These are phyloP conservation scores for Hylaeus volcanicus DNA, from an alignment of 1,140 invertebrate genomes.

Conservation along the genomic window DNA sequence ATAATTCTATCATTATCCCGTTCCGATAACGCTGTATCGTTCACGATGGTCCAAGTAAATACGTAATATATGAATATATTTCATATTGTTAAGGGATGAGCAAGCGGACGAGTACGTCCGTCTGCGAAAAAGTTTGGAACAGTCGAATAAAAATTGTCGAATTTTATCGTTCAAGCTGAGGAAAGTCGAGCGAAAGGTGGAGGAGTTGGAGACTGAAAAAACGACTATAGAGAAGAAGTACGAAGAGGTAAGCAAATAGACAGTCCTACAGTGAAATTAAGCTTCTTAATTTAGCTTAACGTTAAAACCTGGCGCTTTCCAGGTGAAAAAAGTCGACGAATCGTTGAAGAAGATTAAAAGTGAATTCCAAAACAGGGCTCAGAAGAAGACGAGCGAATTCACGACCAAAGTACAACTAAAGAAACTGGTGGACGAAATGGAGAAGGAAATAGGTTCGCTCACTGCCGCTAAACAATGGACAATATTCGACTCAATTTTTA, in stretches of 20 bases:
- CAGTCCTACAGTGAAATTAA: too few relatives aligned
- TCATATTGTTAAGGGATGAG: slow-evolving; percentile 88
- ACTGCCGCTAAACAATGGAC: neutral
- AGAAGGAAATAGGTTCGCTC: slow-evolving; percentile 87
- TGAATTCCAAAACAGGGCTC: slow-evolving; percentile 83
- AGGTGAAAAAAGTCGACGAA: slow-evolving; percentile 84
- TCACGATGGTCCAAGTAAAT: neutral
- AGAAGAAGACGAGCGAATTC: slow-evolving; percentile 86
- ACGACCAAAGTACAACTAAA: slow-evolving; percentile 87
- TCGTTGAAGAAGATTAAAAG: slow-evolving; percentile 83
- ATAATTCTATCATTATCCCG: neutral
- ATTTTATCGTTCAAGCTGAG: slow-evolving; percentile 98
- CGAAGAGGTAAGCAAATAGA: slow-evolving; percentile 81
- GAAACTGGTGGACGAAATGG: slow-evolving; percentile 89
- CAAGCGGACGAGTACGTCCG: slow-evolving; percentile 98
- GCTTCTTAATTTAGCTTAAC: neutral
- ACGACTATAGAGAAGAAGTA: slow-evolving; percentile 86
- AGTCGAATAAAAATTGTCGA: slow-evolving; percentile 98
- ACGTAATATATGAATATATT: slow-evolving; percentile 32
- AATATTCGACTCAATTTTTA: slow-evolving; percentile 4
- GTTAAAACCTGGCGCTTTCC: slow-evolving; percentile 55
- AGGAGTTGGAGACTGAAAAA: slow-evolving; percentile 94
- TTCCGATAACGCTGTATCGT: neutral
- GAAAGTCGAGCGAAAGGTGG: slow-evolving; percentile 95
- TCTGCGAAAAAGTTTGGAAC: slow-evolving; percentile 94